Percentiles rank a stretch among this genome's conserved stretches.
Conservation (phyloP, 2,888 invertebrate species). For the Ectobius pallidus region DNA sequence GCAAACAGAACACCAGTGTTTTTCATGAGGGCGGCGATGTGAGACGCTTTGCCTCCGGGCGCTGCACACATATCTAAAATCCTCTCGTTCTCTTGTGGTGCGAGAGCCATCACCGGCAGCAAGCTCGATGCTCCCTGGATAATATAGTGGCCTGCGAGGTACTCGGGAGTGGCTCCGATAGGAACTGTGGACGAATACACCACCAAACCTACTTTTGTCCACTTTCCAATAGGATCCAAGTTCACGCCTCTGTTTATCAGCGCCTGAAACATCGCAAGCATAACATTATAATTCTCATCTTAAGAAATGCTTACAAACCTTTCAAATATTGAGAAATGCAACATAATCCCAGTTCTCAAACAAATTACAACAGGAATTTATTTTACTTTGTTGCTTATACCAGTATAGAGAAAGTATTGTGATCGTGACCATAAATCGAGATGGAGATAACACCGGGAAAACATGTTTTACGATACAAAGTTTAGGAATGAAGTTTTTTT, state of each 20-base stretch:
- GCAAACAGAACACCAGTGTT: slow-evolving; percentile 96
- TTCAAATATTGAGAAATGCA: no score
- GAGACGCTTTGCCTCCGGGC: slow-evolving; percentile 98
- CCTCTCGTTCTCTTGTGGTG: slow-evolving; percentile 93
- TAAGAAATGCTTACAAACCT: no score
- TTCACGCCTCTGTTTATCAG: slow-evolving; percentile 97
- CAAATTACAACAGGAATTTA: no score
- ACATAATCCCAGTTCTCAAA: no score
- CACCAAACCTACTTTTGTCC: slow-evolving; percentile 98
- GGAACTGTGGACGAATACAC: slow-evolving; percentile 96
- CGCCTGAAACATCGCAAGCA: slow-evolving; percentile 64
- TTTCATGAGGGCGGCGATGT: slow-evolving; percentile 97
- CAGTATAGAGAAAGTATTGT: no score
- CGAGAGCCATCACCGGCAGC: slow-evolving; percentile 96
- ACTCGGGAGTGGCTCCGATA: slow-evolving; percentile 98
- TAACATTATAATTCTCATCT: no score
- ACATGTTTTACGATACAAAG: no score
- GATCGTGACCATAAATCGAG: no score
- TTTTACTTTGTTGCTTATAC: no score
- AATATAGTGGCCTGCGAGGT: slow-evolving; percentile 97
- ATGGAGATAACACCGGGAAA: no score
- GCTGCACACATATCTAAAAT: slow-evolving; percentile 98
- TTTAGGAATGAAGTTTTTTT: no score
- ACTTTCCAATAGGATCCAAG: slow-evolving; percentile 96
- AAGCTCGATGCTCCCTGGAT: slow-evolving; percentile 92